Percentiles rank a stretch among this genome's conserved stretches.
These are phyloP conservation scores for Cervus canadensis DNA, from an alignment of 2,113 vertebrate species.

Conservation along the genomic window DNA sequence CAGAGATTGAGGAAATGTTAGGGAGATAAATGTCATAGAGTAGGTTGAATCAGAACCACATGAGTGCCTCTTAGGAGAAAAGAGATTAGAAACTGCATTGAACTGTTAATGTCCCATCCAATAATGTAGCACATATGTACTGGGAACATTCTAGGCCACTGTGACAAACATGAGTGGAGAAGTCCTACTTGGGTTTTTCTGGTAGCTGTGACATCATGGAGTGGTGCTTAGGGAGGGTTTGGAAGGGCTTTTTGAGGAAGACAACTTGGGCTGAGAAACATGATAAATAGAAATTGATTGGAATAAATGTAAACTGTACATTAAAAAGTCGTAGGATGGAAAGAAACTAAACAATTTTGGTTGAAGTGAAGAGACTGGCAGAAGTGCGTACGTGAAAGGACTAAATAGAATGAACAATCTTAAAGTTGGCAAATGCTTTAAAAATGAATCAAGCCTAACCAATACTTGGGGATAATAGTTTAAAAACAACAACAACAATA, in stretches of 20 bases:
- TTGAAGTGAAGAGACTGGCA: neutral
- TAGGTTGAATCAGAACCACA: neutral
- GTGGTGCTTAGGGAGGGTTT: neutral
- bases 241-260: neutral
- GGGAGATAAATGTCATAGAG: neutral
- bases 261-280: neutral
- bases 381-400: neutral
- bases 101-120: neutral
- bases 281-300: neutral
- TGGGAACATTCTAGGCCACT: neutral
- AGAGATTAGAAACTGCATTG: neutral
- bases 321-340: neutral
- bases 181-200: too few species aligned
- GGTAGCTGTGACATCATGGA: neutral
- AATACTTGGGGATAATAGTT: neutral
- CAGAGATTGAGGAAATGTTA: neutral
- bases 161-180: neutral
- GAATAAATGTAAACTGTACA: neutral
- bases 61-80: neutral
- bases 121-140: neutral
- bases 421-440: neutral
- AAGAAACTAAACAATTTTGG: neutral
- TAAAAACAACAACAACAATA: neutral
- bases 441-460: neutral
- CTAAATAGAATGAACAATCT: neutral